Conservation (phyloP, 2,113 vertebrate species). For the Rynchops niger region DNA sequence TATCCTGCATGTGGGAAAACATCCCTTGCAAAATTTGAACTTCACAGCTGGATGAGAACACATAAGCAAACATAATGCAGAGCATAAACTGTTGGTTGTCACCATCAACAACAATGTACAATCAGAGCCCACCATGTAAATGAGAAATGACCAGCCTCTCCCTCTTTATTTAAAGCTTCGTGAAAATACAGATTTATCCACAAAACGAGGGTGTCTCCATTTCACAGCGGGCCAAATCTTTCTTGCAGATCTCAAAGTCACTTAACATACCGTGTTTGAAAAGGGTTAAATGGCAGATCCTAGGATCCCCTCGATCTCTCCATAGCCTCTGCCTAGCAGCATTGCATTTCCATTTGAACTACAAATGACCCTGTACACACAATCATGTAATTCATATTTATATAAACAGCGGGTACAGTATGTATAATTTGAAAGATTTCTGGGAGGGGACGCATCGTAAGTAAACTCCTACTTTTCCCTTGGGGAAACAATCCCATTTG, state of each 20-base stretch:
- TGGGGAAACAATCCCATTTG: conserved; percentile 73
- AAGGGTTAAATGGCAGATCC: conserved; percentile 55
- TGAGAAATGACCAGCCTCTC: not conserved
- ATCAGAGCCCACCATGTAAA: not conserved
- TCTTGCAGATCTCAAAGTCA: not conserved
- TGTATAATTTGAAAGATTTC: conserved; percentile 76
- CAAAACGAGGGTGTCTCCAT: not conserved
- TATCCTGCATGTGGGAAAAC: conserved; percentile 20
- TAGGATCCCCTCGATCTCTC: not conserved
- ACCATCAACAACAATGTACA: not conserved
- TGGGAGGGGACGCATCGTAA: conserved; percentile 72
- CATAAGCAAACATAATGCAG: conserved; percentile 34
- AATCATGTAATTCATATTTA: conserved; percentile 78
- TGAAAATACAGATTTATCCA: not conserved
- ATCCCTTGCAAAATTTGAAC: conserved; percentile 14
- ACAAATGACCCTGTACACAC: conserved; percentile 69
- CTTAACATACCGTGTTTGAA: not conserved
- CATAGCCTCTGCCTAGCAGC: conserved; percentile 33
- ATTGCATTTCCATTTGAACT: conserved; percentile 73
- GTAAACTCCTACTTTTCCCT: conserved; percentile 70
- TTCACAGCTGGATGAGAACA: conserved; percentile 44
- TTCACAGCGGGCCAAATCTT: not conserved
- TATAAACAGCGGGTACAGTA: conserved; percentile 76
- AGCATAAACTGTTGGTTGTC: conserved; percentile 10
- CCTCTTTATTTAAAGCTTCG: not conserved